A percentile compares a stretch with the other conserved stretches of the same genome.
phyloP scores from a whole-genome alignment of 1,140 invertebrate species.

The Aplysia californica region DNA sequence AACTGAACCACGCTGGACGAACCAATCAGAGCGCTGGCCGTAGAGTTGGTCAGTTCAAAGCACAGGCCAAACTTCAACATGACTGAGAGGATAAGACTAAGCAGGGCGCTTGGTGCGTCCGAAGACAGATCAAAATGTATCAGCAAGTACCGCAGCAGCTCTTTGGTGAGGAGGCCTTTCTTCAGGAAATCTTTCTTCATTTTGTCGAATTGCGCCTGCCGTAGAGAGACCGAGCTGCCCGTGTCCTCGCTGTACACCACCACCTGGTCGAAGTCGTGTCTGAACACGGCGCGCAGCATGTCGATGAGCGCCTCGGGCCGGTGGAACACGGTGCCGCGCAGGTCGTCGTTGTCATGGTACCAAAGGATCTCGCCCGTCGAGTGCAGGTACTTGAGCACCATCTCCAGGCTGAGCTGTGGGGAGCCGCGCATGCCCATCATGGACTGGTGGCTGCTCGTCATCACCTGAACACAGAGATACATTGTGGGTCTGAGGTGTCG shows the following conservation, averaged over 20 bases:
- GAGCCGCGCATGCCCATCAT: constrained; percentile 53
- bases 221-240: constrained; percentile 39
- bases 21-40: constrained; percentile 37
- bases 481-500: too few relatives aligned
- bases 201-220: constrained; percentile 41
- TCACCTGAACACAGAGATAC: constrained; percentile 37
- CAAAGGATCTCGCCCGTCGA: constrained; percentile 61
- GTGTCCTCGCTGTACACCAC: constrained; percentile 44
- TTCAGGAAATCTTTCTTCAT: constrained; percentile 55
- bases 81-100: constrained; percentile 39
- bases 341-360: constrained; percentile 55
- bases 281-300: constrained; percentile 60
- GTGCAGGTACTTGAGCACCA: constrained; percentile 57
- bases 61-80: constrained; percentile 63
- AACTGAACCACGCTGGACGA: constrained; percentile 50
- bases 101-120: constrained; percentile 53
- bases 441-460: constrained; percentile 47
- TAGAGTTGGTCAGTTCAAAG: constrained; percentile 47
- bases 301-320: constrained; percentile 59
- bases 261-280: constrained; percentile 59
- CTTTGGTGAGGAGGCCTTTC: constrained; percentile 55
- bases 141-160: constrained; percentile 53
- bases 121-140: constrained; percentile 51
- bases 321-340: constrained; percentile 56
- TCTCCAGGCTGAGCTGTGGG: constrained; percentile 47